phyloP scores from a whole-genome alignment of 2,888 invertebrate species.

The Aphidius colemani region DNA sequence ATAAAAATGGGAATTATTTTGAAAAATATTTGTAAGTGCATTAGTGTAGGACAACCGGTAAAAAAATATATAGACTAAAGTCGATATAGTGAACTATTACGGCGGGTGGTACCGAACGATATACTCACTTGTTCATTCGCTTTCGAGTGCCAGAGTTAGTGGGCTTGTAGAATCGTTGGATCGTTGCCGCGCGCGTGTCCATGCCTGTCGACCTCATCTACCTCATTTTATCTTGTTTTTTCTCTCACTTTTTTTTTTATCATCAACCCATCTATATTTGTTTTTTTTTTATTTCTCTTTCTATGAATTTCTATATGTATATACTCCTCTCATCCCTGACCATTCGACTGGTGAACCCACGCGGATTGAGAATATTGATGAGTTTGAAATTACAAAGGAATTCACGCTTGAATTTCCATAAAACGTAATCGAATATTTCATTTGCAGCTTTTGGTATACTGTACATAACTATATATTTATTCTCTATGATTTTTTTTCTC shows the following conservation, averaged over 20 bases:
- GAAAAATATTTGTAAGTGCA: no score
- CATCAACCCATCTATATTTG: constrained; percentile 6
- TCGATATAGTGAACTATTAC: constrained; percentile 11
- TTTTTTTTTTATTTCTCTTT: background rate
- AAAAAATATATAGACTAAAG: no score
- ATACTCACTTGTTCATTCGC: constrained; percentile 21
- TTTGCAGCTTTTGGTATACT: constrained; percentile 13
- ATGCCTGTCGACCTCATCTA: constrained; percentile 3
- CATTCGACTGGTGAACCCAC: constrained; percentile 21
- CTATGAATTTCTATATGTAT: background rate
- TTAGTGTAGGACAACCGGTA: no score
- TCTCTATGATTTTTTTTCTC: constrained; percentile 15
- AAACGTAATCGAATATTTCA: constrained; percentile 29
- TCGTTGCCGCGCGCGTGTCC: constrained; percentile 16
- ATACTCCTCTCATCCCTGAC: constrained; percentile 8
- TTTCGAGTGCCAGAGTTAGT: constrained; percentile 12
- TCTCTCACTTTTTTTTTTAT: constrained; percentile 9
- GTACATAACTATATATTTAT: constrained; percentile 6
- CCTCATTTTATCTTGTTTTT: background rate
- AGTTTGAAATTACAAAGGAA: constrained; percentile 32
- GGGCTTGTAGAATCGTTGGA: constrained; percentile 11
- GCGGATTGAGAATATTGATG: constrained; percentile 30
- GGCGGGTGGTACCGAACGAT: constrained; percentile 15
- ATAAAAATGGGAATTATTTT: no score
- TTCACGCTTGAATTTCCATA: constrained; percentile 29